A percentile compares a stretch with the other conserved stretches of the same genome.
Evolutionary conservation across 2,888 invertebrate genomes (phyloP).

Genomic region (Neoitamus cyanurus): DNA sequence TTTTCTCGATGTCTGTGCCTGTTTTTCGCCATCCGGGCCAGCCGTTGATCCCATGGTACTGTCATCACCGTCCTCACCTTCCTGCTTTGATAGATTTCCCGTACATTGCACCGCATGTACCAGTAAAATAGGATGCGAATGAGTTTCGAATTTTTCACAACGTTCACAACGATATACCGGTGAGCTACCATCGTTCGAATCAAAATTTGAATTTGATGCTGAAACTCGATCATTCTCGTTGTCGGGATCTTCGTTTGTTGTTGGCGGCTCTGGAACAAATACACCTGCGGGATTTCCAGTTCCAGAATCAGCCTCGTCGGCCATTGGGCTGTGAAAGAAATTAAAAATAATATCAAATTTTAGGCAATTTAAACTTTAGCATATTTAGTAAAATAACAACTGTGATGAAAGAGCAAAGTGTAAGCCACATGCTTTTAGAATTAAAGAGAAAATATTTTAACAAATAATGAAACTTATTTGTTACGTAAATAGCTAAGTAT

Average conservation of each 20-base stretch:
- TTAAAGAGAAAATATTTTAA: too few relatives aligned
- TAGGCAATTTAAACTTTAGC: neutral
- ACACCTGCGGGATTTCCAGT: slow-evolving; percentile 44
- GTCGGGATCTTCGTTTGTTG: slow-evolving; percentile 51
- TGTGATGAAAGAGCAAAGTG: too few relatives aligned
- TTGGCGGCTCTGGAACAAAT: slow-evolving; percentile 58
- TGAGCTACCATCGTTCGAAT: slow-evolving; percentile 51
- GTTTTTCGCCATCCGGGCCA: slow-evolving; percentile 48
- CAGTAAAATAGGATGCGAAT: slow-evolving; percentile 78
- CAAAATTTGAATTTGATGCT: slow-evolving; percentile 52
- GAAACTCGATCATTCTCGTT: slow-evolving; percentile 52
- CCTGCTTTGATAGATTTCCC: slow-evolving; percentile 44
- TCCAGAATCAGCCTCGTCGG: slow-evolving; percentile 52
- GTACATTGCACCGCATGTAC: slow-evolving; percentile 79
- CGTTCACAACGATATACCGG: slow-evolving; percentile 72
- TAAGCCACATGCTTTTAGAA: too few relatives aligned
- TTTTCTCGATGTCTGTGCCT: slow-evolving; percentile 70
- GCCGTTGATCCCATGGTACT: slow-evolving; percentile 45
- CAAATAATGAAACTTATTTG: too few relatives aligned
- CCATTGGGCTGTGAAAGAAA: slow-evolving; percentile 51
- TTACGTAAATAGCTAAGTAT: too few relatives aligned
- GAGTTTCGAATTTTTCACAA: slow-evolving; percentile 85
- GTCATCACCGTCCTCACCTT: slow-evolving; percentile 30
- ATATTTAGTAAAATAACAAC: too few relatives aligned
- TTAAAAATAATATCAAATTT: neutral